A percentile compares a stretch with the other conserved stretches of the same genome.
Conservation (phyloP, 2,888 invertebrate genomes). For the Lithophane socia region DNA sequence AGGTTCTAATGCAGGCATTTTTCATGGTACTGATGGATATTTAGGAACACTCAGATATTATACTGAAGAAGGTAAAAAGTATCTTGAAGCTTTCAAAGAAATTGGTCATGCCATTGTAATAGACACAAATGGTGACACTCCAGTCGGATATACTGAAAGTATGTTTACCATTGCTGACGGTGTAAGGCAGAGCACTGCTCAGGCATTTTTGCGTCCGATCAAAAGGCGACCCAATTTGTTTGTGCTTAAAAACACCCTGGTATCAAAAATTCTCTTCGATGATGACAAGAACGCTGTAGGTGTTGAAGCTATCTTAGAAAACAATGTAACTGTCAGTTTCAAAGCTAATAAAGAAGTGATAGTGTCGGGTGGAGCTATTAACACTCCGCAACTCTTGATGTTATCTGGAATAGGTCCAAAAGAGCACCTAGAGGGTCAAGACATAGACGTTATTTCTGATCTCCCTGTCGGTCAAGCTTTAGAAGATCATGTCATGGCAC, state of each 20-base stretch:
- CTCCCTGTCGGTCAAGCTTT: conserved; percentile 84
- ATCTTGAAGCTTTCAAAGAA: conserved; percentile 79
- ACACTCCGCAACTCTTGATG: conserved; percentile 85
- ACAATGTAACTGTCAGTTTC: conserved; percentile 66
- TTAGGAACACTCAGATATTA: conserved; percentile 76
- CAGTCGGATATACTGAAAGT: conserved; percentile 83
- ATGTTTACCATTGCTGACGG: conserved; percentile 84
- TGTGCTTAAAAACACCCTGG: conserved; percentile 84
- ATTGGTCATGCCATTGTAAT: conserved; percentile 78
- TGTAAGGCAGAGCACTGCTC: conserved; percentile 84
- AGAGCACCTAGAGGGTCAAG: conserved; percentile 73
- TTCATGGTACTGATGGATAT: conserved; percentile 81
- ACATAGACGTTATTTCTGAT: conserved; percentile 78
- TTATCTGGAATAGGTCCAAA: conserved; percentile 87
- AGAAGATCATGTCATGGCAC: conserved; percentile 73
- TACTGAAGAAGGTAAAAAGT: conserved; percentile 51
- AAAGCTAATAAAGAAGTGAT: conserved; percentile 85
- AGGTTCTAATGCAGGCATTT: conserved; percentile 52
- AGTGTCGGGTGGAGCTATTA: conserved; percentile 83
- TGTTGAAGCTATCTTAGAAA: conserved; percentile 76
- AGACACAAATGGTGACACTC: conserved; percentile 77
- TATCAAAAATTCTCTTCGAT: conserved; percentile 86
- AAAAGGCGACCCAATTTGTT: conserved; percentile 75
- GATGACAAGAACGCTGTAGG: conserved; percentile 81
- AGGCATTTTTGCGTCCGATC: conserved; percentile 81